A percentile compares a stretch with the other conserved stretches of the same genome.
Evolutionary conservation across 1,140 invertebrate species (phyloP).

Genomic region (Heterodera schachtii): DNA sequence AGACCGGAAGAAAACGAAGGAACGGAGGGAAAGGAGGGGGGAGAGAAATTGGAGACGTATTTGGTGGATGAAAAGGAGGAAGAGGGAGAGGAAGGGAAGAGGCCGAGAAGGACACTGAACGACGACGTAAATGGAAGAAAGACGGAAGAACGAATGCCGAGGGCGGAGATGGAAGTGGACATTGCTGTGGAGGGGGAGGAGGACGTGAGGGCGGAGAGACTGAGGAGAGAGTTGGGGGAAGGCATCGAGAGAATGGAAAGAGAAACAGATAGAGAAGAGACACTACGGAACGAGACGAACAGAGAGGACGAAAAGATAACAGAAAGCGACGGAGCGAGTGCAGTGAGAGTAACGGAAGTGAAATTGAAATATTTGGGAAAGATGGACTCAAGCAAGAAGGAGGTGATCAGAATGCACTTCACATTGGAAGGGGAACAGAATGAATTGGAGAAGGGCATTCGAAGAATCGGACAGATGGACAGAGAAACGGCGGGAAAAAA

Average conservation of each 20-base stretch:
- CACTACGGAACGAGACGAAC: not conserved
- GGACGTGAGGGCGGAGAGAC: not conserved
- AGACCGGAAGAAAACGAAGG: conserved; percentile 7
- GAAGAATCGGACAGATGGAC: conserved; percentile 1
- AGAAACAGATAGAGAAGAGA: not conserved
- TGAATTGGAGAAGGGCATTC: not conserved
- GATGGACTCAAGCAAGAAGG: not conserved
- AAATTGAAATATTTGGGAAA: not conserved
- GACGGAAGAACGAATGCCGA: not conserved
- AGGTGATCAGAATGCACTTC: not conserved
- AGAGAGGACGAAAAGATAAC: not conserved
- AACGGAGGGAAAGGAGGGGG: not conserved
- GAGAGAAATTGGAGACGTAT: not conserved
- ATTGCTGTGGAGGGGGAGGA: conserved; percentile 7
- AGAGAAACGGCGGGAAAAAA: not conserved
- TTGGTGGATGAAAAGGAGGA: not conserved
- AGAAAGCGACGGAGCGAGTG: not conserved
- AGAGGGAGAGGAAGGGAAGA: not conserved
- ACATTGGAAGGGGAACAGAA: not conserved
- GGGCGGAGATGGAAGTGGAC: conserved; percentile 11
- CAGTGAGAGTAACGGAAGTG: not conserved
- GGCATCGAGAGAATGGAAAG: not conserved
- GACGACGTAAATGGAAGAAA: not conserved
- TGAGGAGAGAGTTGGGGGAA: not conserved
- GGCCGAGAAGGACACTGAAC: not conserved